Percentiles rank a stretch among this genome's conserved stretches.
Evolutionary conservation across 2,888 invertebrate species (phyloP).

Genomic region (Chrysopilus asiliformis): DNA sequence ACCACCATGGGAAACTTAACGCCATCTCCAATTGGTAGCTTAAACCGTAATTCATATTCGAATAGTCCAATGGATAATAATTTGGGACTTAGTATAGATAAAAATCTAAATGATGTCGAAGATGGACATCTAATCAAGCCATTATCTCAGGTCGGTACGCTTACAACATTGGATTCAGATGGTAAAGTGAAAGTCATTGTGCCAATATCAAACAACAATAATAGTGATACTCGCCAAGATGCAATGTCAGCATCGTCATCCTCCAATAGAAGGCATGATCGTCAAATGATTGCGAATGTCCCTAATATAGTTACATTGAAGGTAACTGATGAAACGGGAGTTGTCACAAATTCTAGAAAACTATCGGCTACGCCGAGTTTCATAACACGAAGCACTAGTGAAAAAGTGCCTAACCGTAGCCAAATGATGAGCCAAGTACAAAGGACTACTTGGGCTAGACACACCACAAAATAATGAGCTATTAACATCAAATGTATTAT

Average conservation of each 20-base stretch:
- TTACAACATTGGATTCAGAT: slow-evolving; percentile 47
- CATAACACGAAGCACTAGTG: slow-evolving; percentile 69
- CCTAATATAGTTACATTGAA: slow-evolving; percentile 41
- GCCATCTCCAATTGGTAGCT: slow-evolving; percentile 31
- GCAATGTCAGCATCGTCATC: slow-evolving; percentile 23
- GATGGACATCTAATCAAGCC: slow-evolving; percentile 54
- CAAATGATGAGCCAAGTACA: slow-evolving; percentile 74
- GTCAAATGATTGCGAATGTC: slow-evolving; percentile 18
- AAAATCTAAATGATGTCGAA: slow-evolving; percentile 39
- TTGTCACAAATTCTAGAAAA: slow-evolving; percentile 35
- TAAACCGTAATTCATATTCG: slow-evolving; percentile 32
- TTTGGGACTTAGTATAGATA: slow-evolving; percentile 29
- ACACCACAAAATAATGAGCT: slow-evolving; percentile 61
- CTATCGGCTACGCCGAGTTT: slow-evolving; percentile 45
- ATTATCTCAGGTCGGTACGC: slow-evolving; percentile 47
- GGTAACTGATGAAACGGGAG: slow-evolving; percentile 41
- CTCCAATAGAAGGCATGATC: slow-evolving; percentile 9
- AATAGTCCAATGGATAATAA: slow-evolving; percentile 27
- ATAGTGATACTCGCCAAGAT: slow-evolving; percentile 25
- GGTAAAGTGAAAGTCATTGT: slow-evolving; percentile 49
- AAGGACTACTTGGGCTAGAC: slow-evolving; percentile 71
- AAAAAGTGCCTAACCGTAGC: slow-evolving; percentile 72
- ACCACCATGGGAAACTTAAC: slow-evolving; percentile 23
- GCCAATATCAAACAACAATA: slow-evolving; percentile 37
- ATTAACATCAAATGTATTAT: too few relatives aligned